Base-by-base conservation (phyloP, 2,888 invertebrate species). In the Lithosia quadra region DNA sequence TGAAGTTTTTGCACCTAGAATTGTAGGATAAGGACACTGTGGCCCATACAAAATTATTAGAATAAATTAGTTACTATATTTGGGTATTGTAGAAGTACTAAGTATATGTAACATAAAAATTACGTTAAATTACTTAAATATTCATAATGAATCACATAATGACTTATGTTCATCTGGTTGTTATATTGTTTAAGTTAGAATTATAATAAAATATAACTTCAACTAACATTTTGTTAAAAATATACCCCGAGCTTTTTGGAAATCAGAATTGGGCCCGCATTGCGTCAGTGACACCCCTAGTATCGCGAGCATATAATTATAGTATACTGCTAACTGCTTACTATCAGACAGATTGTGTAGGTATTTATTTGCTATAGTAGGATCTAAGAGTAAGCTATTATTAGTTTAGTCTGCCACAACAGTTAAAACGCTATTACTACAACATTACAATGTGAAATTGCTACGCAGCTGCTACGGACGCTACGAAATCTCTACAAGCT, bases 401-500 rank as follows among this genome's bases (percentile, higher is more conserved):
- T 55, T 11, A 39, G 13, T 9, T 15, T 36, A 34, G 39, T 55
- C 62, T 28, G 57, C 53, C 57, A 56, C 36, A 53, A 57, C 70
- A 57, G n/a, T 58, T 56, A 65, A 5, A 43, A 28, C 55, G 10
- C 49, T 21, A 11, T 22, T 8, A 22, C 28, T 56, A 56, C 28
- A 28, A 18, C 18, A 7, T 22, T 68, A 9, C 70, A 73, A 76
- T 65, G 60, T 63, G 22, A 70, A 64, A 65, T 55, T 66, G 64
- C 73, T 71, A 71, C 70, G 67, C 18, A 28, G 55, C 57, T 72
- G 72, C 71, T 49, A 49, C 49, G 49, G 63, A 11, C 22, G 68
- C 80, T 80, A 76, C 72, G 75, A 72, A 49, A 10, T 36, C 21
- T 59, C 73, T 76, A 80, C 72, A 65, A 59, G 39, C 75, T 75